A percentile compares a stretch with the other conserved stretches of the same genome.
These are phyloP conservation scores for Drosophila quasianomalipes DNA, from an alignment of 2,888 invertebrate genomes.

Conservation along the genomic window DNA sequence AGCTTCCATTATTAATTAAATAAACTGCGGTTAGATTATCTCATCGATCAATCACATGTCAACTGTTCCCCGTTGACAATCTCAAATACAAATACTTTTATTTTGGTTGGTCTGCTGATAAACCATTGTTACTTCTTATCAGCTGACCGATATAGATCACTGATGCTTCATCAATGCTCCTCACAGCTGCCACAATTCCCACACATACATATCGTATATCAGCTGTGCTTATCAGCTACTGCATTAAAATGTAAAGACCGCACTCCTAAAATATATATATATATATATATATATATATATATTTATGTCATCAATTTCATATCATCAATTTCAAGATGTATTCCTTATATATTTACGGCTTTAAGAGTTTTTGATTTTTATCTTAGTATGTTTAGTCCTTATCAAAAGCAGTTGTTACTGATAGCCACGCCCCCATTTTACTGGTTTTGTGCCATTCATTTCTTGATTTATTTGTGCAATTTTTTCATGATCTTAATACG, in stretches of 20 bases:
- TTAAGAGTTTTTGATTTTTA: conserved; percentile 1
- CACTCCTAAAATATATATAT: not conserved
- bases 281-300: not conserved
- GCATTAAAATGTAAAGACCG: conserved; percentile 6
- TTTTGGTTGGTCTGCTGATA: not conserved
- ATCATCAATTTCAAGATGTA: not conserved
- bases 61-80: not conserved
- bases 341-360: not conserved
- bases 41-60: conserved; percentile 25
- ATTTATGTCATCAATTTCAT: not conserved
- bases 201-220: not conserved
- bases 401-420: conserved; percentile 23
- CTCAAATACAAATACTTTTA: not conserved
- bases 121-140: conserved; percentile 4
- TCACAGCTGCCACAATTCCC: conserved; percentile 14
- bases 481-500: not conserved
- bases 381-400: conserved; percentile 9
- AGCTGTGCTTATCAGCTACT: not conserved
- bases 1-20: conserved; percentile 5
- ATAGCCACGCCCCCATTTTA: conserved; percentile 1
- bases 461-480: not conserved
- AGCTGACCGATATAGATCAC: conserved; percentile 3
- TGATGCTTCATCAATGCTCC: conserved; percentile 23
- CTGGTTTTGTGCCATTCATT: not conserved
- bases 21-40: conserved; percentile 11